Evolutionary conservation across 2,797 vertebrate genomes (phyloP), one percentile per base, ranked within the genome.

Genomic region (Vespertilio murinus): DNA sequence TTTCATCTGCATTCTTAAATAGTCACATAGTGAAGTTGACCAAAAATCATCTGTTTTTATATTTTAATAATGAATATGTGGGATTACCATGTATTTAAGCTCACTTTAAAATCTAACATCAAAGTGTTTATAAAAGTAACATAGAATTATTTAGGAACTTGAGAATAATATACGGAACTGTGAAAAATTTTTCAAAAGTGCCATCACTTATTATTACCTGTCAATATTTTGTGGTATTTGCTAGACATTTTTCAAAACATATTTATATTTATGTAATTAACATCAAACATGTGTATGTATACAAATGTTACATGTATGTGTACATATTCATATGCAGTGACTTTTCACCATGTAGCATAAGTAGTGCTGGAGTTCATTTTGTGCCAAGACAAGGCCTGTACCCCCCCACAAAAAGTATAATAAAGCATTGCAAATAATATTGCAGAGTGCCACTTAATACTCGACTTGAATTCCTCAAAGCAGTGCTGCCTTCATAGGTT

Each of bases 291-390:
- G 11, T 88, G 0, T 20, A 7, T 45, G 9, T 33, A 49, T 1
- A n/a, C 3, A n/a, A 2, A 40, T 20, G 2, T 18, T 33, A 0
- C 23, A 10, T 54, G 9, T 38, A 45, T 6, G 3, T 28, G 3
- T 28, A 61, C 33, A 17, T 16, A 74, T 23, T 42, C 89, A 47
- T 45, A 69, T 33, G 25, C 56, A 67, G 7, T 33, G 59, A 61
- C 8, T 30, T 56, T 56, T 87, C 6, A 49, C 4, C 18, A 70
- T 56, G 4, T 40, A 52, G 71, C 40, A 23, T 13, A 65, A 61
- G 4, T 35, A 22, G 8, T 54, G 38, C 56, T 25, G 25, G 40
- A 80, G 6, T 35, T 84, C 6, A 78, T 70, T 17, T 84, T 59
- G 5, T 14, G 4, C 56, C 80, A 65, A 81, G 35, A 83, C 7